Conservation (phyloP, 2,113 vertebrate genomes). For the Cololabis saira region DNA sequence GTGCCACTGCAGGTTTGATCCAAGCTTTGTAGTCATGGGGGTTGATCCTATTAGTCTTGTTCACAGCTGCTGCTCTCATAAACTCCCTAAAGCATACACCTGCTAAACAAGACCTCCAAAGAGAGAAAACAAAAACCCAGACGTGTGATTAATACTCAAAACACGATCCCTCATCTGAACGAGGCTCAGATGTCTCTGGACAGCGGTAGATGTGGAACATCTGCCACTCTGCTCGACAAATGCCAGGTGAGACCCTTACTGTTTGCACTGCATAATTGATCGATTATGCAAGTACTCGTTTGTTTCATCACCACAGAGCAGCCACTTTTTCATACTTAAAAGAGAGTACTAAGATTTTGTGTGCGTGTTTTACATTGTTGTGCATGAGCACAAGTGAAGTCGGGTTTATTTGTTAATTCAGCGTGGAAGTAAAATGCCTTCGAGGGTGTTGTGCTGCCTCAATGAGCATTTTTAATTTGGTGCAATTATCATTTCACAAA, state of each 20-base stretch:
- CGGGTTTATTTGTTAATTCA: conserved; percentile 4
- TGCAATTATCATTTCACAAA: conserved; percentile 24
- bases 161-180: conserved; percentile 7
- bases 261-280: conserved; percentile 60
- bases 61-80: conserved; percentile 24
- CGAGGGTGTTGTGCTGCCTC: neutral
- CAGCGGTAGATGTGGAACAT: conserved; percentile 55
- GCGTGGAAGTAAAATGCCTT: conserved; percentile 1
- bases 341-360: neutral
- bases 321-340: conserved; percentile 30
- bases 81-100: conserved; percentile 23
- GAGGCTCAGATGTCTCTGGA: conserved; percentile 45
- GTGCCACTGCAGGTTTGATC: neutral
- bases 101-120: neutral
- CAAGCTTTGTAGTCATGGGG: neutral
- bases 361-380: neutral
- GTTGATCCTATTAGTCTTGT: conserved; percentile 34
- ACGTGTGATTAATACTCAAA: conserved; percentile 47
- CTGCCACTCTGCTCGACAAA: conserved; percentile 53
- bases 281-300: conserved; percentile 58
- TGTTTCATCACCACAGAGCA: conserved; percentile 26
- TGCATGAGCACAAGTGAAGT: neutral
- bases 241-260: conserved; percentile 55
- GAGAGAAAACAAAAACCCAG: conserved; percentile 12
- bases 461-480: conserved; percentile 12